A percentile compares a stretch with the other conserved stretches of the same genome.
These are phyloP conservation scores for Julus scanicus DNA, from an alignment of 2,888 invertebrate species.

Conservation along the genomic window DNA sequence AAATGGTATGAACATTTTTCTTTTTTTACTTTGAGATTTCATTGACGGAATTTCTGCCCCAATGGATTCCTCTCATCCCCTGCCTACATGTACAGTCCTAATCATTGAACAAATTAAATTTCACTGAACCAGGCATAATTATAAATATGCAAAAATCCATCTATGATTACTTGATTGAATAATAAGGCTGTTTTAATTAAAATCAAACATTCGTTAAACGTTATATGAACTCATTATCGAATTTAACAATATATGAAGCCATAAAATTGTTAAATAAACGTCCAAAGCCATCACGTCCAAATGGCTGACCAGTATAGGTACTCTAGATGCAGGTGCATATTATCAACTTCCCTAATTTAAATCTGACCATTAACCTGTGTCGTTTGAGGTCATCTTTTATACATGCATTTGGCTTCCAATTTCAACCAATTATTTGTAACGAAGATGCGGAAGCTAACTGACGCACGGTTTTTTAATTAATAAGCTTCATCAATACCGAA, in stretches of 20 bases:
- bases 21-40: too few relatives aligned
- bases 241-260: not conserved
- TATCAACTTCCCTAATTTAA: not conserved
- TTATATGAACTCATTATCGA: too few relatives aligned
- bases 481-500: not conserved
- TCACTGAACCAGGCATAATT: too few relatives aligned
- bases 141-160: too few relatives aligned
- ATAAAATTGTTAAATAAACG: not conserved
- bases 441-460: not conserved
- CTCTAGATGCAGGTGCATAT: not conserved
- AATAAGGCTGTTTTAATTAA: too few relatives aligned
- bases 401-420: not conserved
- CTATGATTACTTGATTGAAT: too few relatives aligned
- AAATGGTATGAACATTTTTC: too few relatives aligned
- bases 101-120: too few relatives aligned
- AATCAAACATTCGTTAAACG: too few relatives aligned
- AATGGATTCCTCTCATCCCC: too few relatives aligned
- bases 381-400: not conserved
- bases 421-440: not conserved
- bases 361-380: not conserved
- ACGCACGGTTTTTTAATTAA: not conserved
- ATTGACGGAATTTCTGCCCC: too few relatives aligned
- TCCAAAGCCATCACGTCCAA: not conserved
- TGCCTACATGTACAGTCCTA: too few relatives aligned
- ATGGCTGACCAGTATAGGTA: not conserved